Conservation (phyloP, 2,888 invertebrate genomes). For the Dynastes hyllus region DNA sequence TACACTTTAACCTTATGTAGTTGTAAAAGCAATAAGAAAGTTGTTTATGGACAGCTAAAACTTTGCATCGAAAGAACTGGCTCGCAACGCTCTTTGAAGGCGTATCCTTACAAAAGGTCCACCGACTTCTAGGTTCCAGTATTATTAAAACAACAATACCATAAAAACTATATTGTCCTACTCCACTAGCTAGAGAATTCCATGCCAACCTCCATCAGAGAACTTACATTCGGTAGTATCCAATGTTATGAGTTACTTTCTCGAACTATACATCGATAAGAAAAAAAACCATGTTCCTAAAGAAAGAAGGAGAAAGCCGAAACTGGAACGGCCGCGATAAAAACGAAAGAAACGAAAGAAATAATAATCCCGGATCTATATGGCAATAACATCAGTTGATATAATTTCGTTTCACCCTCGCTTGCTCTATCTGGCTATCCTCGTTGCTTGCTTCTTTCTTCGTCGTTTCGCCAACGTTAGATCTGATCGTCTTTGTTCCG, state of each 20-base stretch:
- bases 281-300: background rate
- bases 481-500: background rate
- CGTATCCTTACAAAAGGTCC: too few species aligned
- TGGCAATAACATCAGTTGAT: slow-evolving; percentile 30
- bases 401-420: slow-evolving; percentile 11
- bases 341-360: slow-evolving; percentile 23
- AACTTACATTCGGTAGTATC: background rate
- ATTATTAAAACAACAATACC: background rate
- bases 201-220: background rate
- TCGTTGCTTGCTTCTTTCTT: background rate
- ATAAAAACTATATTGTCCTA: background rate
- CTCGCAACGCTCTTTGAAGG: too few species aligned
- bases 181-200: background rate
- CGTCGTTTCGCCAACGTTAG: background rate
- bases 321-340: background rate
- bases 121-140: too few species aligned
- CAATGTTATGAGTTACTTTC: slow-evolving; percentile 17
- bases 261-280: background rate
- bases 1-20: too few species aligned
- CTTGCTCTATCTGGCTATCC: background rate
- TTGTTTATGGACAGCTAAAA: too few species aligned
- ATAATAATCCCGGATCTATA: slow-evolving; percentile 28
- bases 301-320: background rate
- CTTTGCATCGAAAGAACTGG: too few species aligned
- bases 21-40: too few species aligned